Percentiles rank a stretch among this genome's conserved stretches.
Evolutionary conservation across 2,888 invertebrate species (phyloP).

Genomic region (Lithophane semibrunnea): DNA sequence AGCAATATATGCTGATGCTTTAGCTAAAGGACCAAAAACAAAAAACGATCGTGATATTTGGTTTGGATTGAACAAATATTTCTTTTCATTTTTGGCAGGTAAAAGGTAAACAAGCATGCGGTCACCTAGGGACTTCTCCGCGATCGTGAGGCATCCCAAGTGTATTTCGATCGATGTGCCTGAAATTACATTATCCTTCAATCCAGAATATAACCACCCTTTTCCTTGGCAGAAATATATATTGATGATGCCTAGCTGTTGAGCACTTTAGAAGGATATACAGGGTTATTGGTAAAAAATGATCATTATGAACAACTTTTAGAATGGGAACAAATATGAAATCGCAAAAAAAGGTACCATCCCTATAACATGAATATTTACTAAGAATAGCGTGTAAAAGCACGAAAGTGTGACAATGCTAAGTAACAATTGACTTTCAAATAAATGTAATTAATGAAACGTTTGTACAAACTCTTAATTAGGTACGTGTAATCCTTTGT

Average conservation of each 20-base stretch:
- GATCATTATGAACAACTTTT: too few species aligned
- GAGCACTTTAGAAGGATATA: not conserved
- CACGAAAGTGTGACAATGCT: slow-evolving; percentile 19
- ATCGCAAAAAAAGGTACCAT: not conserved
- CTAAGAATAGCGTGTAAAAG: not conserved
- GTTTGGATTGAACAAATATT: not conserved
- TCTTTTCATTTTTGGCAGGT: not conserved
- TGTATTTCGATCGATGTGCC: not conserved
- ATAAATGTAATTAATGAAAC: slow-evolving; percentile 18
- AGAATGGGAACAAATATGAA: too few species aligned
- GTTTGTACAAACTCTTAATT: slow-evolving; percentile 28
- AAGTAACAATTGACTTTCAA: slow-evolving; percentile 34
- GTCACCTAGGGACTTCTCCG: not conserved
- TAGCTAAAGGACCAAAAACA: not conserved
- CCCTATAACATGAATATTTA: not conserved
- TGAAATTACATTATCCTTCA: too few species aligned
- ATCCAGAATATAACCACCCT: not conserved
- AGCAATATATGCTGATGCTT: not conserved
- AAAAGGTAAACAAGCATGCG: not conserved
- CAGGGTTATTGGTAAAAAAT: too few species aligned
- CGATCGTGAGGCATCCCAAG: not conserved
- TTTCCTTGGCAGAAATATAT: not conserved
- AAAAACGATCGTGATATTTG: not conserved
- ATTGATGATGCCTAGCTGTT: not conserved
- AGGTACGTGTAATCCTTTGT: slow-evolving; percentile 32